A percentile compares a stretch with the other conserved stretches of the same genome.
Conservation (phyloP, 2,113 vertebrate species). For the Gracilinanus agilis region DNA sequence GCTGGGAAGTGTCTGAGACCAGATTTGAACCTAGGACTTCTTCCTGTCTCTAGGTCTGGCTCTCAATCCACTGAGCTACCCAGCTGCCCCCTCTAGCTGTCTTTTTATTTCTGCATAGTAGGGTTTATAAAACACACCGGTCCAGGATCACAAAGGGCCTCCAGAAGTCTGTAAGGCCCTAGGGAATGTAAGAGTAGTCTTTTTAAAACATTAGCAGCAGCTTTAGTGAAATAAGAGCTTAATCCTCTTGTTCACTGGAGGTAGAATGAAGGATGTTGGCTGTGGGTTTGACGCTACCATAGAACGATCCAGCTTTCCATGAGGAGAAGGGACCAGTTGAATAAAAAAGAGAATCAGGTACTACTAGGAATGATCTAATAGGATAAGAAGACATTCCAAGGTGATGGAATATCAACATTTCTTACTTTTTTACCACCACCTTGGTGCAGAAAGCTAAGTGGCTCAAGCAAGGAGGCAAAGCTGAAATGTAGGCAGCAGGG, state of each 20-base stretch:
- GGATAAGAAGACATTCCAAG: neutral
- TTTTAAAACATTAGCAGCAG: neutral
- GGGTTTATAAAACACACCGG: neutral
- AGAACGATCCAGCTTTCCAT: neutral
- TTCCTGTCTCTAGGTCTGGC: too few relatives aligned
- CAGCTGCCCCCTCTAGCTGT: neutral
- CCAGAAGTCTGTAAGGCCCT: neutral
- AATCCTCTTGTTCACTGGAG: neutral
- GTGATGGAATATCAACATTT: neutral
- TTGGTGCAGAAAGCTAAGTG: neutral
- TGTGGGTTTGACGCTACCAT: neutral
- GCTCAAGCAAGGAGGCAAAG: constrained; percentile 12
- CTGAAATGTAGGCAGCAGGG: neutral
- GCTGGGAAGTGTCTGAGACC: too few relatives aligned
- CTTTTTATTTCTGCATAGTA: neutral
- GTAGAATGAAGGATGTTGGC: neutral
- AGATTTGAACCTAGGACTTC: too few relatives aligned
- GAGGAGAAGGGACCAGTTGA: neutral
- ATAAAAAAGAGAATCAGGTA: constrained; percentile 16
- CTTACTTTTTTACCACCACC: neutral
- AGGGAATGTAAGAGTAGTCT: constrained; percentile 23
- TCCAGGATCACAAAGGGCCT: neutral
- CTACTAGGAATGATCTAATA: neutral
- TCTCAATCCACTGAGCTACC: too few relatives aligned
- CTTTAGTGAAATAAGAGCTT: neutral